Conservation (phyloP, 2,113 vertebrate genomes). For the Leptosomus discolor region DNA sequence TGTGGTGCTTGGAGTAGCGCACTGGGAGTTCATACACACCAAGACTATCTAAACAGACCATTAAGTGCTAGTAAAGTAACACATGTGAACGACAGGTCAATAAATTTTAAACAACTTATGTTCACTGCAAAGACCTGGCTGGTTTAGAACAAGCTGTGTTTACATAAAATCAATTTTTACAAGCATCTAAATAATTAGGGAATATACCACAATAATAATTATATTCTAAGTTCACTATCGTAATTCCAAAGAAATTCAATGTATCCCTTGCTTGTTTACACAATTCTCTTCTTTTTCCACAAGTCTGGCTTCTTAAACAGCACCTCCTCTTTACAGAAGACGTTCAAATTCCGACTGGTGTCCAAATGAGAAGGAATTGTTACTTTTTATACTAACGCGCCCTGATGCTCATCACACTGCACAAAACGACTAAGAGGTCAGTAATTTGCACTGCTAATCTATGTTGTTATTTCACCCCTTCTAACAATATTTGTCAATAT, state of each 20-base stretch:
- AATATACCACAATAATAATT: conserved; percentile 49
- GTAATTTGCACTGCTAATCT: background rate
- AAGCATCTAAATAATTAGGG: conserved; percentile 77
- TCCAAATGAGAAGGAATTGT: background rate
- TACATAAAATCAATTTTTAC: conserved; percentile 83
- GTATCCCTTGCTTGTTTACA: conserved; percentile 3
- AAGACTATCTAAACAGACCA: conserved; percentile 81
- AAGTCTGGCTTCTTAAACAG: background rate
- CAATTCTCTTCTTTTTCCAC: background rate
- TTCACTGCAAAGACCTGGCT: conserved; percentile 64
- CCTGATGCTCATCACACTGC: background rate
- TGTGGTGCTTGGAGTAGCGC: conserved; percentile 63
- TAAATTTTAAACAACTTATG: conserved; percentile 76
- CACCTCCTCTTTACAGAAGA: background rate
- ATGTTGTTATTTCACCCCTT: background rate
- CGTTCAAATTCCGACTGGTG: background rate
- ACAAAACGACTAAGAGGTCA: background rate
- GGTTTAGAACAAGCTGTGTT: conserved; percentile 62
- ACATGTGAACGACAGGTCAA: conserved; percentile 79
- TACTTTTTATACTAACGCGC: background rate
- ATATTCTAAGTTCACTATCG: conserved; percentile 42
- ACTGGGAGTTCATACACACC: conserved; percentile 75
- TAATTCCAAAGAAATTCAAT: background rate
- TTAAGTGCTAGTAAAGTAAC: conserved; percentile 81
- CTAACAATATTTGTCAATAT: background rate